Percentiles rank a stretch among this genome's conserved stretches.
Evolutionary conservation across 2,797 vertebrate genomes (phyloP).

Genomic region (Epinephelus awoara): DNA sequence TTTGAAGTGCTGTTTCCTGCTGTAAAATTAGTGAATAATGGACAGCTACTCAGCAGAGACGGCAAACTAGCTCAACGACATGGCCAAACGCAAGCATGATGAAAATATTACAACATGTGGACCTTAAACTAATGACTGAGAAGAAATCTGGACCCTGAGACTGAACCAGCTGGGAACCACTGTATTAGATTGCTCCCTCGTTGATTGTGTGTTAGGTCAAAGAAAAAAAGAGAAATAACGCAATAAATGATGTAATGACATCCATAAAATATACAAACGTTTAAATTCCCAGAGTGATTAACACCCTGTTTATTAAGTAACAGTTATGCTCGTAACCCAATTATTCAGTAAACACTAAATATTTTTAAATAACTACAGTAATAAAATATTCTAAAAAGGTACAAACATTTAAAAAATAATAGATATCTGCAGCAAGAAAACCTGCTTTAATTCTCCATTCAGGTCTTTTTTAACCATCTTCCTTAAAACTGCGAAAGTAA

Average conservation of each 20-base stretch:
- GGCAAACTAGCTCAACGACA: too few species aligned
- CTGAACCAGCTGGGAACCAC: too few species aligned
- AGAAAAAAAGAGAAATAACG: neutral
- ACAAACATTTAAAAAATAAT: too few species aligned
- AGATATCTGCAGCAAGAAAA: neutral
- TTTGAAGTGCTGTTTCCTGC: too few species aligned
- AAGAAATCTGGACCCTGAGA: too few species aligned
- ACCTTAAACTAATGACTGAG: too few species aligned
- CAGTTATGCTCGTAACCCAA: neutral
- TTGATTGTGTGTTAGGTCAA: too few species aligned
- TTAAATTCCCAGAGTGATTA: neutral
- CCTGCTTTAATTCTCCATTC: neutral
- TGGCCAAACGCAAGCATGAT: too few species aligned
- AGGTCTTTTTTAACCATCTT: neutral
- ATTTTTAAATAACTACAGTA: neutral
- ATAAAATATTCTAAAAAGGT: neutral
- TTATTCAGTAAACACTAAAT: neutral
- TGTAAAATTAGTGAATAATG: too few species aligned
- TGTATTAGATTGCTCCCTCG: neutral
- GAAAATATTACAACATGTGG: too few species aligned
- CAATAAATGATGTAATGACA: neutral
- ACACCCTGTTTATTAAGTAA: conserved; percentile 15
- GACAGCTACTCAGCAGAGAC: too few species aligned
- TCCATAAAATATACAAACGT: neutral
- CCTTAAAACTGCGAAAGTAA: neutral